Percentiles rank a stretch among this genome's conserved stretches.
These are phyloP conservation scores for Lophochroa leadbeateri DNA, from an alignment of 2,113 vertebrate genomes.

Conservation along the genomic window DNA sequence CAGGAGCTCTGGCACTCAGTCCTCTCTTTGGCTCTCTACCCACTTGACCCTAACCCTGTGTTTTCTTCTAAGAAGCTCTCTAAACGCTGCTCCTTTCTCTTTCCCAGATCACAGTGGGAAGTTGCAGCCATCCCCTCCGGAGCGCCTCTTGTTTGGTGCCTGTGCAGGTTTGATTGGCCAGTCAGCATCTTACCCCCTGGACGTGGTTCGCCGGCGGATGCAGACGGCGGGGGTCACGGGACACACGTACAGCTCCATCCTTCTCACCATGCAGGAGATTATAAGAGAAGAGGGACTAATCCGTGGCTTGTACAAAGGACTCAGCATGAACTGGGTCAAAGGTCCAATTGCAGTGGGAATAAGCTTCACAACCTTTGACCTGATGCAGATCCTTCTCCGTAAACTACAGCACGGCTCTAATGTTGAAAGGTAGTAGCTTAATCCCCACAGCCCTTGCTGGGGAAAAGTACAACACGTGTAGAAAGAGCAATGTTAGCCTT, in stretches of 20 bases:
- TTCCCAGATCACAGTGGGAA: constrained; percentile 84
- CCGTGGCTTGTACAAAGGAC: constrained; percentile 93
- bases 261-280: constrained; percentile 86
- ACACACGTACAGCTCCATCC: constrained; percentile 84
- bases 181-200: constrained; percentile 94
- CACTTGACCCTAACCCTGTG: background rate
- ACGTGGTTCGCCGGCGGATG: constrained; percentile 96
- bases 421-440: constrained; percentile 49
- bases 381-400: constrained; percentile 90
- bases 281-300: constrained; percentile 87
- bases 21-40: background rate
- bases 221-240: constrained; percentile 94
- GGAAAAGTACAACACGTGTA: background rate
- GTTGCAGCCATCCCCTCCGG: constrained; percentile 84
- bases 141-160: constrained; percentile 90
- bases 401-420: constrained; percentile 78
- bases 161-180: constrained; percentile 93
- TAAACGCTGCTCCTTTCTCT: background rate
- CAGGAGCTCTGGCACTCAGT: background rate
- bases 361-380: constrained; percentile 98
- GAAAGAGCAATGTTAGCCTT: background rate
- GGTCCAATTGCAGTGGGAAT: constrained; percentile 96
- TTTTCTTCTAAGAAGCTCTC: background rate
- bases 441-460: background rate
- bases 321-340: constrained; percentile 99